phyloP scores from a whole-genome alignment of 1,140 invertebrate genomes.

The Bradysia coprophila region DNA sequence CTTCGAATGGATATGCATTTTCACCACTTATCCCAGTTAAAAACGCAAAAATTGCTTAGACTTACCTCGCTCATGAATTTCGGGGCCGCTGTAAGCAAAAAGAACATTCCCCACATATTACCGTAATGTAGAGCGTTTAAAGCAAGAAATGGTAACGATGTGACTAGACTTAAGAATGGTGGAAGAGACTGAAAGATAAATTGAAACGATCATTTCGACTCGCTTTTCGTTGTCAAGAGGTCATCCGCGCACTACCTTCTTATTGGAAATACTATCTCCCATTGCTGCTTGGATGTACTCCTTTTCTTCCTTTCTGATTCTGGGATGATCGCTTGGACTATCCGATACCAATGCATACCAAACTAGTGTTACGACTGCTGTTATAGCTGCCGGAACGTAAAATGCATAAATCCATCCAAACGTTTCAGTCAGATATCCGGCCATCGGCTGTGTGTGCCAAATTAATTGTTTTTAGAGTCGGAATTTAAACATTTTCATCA shows the following conservation, averaged over 20 bases:
- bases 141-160: slow-evolving; percentile 46
- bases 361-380: slow-evolving; percentile 31
- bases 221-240: slow-evolving; percentile 2
- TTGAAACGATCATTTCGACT: neutral
- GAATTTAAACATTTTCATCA: too few relatives aligned
- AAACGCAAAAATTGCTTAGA: neutral
- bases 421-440: slow-evolving; percentile 33
- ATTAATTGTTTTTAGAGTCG: too few relatives aligned
- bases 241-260: slow-evolving; percentile 8
- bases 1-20: slow-evolving; percentile 7
- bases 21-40: neutral
- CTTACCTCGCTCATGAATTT: slow-evolving; percentile 58
- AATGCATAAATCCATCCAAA: slow-evolving; percentile 49
- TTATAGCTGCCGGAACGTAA: slow-evolving; percentile 37
- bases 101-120: slow-evolving; percentile 60
- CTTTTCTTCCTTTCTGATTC: slow-evolving; percentile 52
- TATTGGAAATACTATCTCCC: slow-evolving; percentile 8
- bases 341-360: slow-evolving; percentile 43
- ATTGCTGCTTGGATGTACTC: slow-evolving; percentile 33
- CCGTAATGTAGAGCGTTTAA: slow-evolving; percentile 49
- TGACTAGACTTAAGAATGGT: slow-evolving; percentile 34
- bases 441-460: too few relatives aligned
- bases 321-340: slow-evolving; percentile 47
- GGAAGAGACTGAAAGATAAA: slow-evolving; percentile 26
- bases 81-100: slow-evolving; percentile 71